Base-by-base conservation (phyloP, 2,113 vertebrate species). In the Poeciliopsis prolifica region DNA sequence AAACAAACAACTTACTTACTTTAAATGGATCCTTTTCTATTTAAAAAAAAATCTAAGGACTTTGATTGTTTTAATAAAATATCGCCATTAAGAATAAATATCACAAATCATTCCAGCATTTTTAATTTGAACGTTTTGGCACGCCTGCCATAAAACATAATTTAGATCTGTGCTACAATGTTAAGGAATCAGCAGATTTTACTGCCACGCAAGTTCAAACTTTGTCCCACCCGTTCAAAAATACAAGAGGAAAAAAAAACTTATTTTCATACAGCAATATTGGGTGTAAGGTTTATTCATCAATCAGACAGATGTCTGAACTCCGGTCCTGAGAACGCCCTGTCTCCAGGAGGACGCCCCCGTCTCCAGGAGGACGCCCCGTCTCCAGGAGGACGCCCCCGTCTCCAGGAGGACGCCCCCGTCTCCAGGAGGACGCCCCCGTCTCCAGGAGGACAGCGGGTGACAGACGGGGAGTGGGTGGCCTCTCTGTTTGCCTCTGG, bases 401-500 rank as follows among this genome's bases (percentile, higher is more conserved):
- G 29, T 29, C 29, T 29, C 29, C 29, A 29, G 29, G 29, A 29
- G 2, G 29, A 29, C 29, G 29, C 29, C 29, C 29, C 29, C n/a
- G 29, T 29, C 29, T 29, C 29, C 29, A 29, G 29, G 29, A 29
- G 2, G 29, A 29, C 29, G 29, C 29, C 29, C 29, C n/a, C 40
- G 24, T 65, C 70, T 58, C 73, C 61, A 12, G 67, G 30, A 31
- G 65, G 72, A 48, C 71, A 60, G 58, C 1, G 80, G 76, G 83
- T 72, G 84, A 87, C 82, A 70, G 74, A 37, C 61, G 54, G 68
- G 31, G 79, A 80, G 81, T 86, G 89, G 83, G 89, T 87, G 87
- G 88, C 84, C 87, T 70, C 64, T 87, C 62, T 86, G 90, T 93
- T 93, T 91, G 89, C 88, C 80, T 84, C 80, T 80, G 81, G 81